phyloP scores from a whole-genome alignment of 2,113 vertebrate species.

The Benitochromis conjunctus region DNA sequence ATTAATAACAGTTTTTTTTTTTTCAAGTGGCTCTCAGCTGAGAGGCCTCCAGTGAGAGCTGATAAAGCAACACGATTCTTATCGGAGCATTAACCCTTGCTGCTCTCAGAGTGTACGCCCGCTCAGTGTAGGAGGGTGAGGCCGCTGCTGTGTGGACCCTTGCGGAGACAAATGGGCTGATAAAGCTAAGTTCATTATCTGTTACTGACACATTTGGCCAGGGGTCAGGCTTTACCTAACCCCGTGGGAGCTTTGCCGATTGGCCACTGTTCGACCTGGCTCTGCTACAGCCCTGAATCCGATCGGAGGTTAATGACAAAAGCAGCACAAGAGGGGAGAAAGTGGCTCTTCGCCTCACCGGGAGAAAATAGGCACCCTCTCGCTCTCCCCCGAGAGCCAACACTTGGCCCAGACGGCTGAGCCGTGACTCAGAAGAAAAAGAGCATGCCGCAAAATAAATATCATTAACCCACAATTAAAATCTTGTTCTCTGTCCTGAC shows the following conservation, averaged over 20 bases:
- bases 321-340: not conserved
- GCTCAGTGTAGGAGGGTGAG: not conserved
- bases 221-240: slow-evolving; percentile 56
- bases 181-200: slow-evolving; percentile 64
- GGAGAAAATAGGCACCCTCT: slow-evolving; percentile 3
- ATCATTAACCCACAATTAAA: slow-evolving; percentile 79
- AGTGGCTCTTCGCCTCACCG: not conserved
- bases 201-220: slow-evolving; percentile 48
- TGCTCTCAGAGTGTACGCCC: slow-evolving; percentile 8
- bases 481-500: slow-evolving; percentile 66
- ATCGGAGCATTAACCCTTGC: slow-evolving; percentile 43
- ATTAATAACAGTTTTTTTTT: slow-evolving; percentile 4
- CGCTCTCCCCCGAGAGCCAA: slow-evolving; percentile 33
- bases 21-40: not conserved
- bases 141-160: not conserved
- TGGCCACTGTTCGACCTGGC: slow-evolving; percentile 23
- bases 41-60: slow-evolving; percentile 22
- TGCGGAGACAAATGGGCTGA: slow-evolving; percentile 33
- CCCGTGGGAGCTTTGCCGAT: slow-evolving; percentile 41
- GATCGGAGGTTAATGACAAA: slow-evolving; percentile 61
- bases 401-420: slow-evolving; percentile 52
- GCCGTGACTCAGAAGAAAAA: slow-evolving; percentile 53
- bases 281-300: slow-evolving; percentile 51
- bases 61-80: slow-evolving; percentile 40
- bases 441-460: slow-evolving; percentile 70